Evolutionary conservation across 1,140 invertebrate genomes (phyloP).

Genomic region (Calosoma granatense): DNA sequence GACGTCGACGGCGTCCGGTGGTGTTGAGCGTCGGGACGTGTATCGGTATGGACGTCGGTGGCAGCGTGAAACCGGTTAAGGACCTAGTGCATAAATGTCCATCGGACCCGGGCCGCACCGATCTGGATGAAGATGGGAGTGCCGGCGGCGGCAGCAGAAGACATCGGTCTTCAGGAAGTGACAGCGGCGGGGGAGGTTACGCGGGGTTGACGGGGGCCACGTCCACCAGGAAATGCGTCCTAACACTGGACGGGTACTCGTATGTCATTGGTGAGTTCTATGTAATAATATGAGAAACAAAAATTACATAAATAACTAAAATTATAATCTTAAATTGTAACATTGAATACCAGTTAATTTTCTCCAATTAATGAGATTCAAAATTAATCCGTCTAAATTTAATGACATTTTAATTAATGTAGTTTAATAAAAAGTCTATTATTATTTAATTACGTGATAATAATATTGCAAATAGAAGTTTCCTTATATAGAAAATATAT

Average conservation of each 20-base stretch:
- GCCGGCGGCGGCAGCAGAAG: conserved; percentile 24
- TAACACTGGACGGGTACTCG: conserved; percentile 67
- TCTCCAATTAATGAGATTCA: too few species aligned
- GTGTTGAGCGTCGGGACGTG: too few species aligned
- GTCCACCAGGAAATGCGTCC: conserved; percentile 58
- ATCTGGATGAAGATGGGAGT: conserved; percentile 24
- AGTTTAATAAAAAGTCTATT: too few species aligned
- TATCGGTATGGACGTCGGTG: too few species aligned
- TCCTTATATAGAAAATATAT: too few species aligned
- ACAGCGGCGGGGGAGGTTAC: conserved; percentile 1
- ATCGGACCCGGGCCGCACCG: conserved; percentile 42
- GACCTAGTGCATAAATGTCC: conserved; percentile 53
- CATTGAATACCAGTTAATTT: too few species aligned
- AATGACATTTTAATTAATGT: too few species aligned
- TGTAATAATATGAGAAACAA: neutral
- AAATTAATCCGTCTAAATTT: too few species aligned
- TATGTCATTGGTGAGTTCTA: conserved; percentile 73
- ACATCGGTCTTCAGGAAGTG: conserved; percentile 30
- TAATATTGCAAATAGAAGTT: too few species aligned
- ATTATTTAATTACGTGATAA: too few species aligned
- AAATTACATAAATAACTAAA: neutral
- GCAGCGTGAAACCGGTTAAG: conserved; percentile 38
- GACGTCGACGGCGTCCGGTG: too few species aligned
- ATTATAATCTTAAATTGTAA: too few species aligned
- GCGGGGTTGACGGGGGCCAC: conserved; percentile 24